These are phyloP conservation scores for Larimichthys polyactis DNA, from an alignment of 2,113 vertebrate species.

Conservation along the genomic window DNA sequence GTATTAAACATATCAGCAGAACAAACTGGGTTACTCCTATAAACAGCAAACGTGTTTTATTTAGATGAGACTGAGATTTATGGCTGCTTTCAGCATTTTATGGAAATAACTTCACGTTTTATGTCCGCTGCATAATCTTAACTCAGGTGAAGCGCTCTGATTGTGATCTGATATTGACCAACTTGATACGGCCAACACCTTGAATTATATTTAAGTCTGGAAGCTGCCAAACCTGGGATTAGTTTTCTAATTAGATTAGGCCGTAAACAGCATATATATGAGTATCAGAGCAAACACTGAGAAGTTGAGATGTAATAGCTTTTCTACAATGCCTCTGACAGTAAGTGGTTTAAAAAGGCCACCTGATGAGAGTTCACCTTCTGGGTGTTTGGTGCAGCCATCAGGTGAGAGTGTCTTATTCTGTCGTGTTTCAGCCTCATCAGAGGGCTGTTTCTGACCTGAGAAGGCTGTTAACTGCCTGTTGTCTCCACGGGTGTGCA, in stretches of 20 bases:
- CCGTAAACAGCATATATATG: neutral
- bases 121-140: conserved; percentile 43
- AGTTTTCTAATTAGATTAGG: conserved; percentile 35
- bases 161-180: conserved; percentile 44
- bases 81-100: conserved; percentile 55
- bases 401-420: conserved; percentile 40
- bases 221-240: conserved; percentile 23
- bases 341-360: conserved; percentile 21
- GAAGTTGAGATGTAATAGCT: neutral
- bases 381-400: conserved; percentile 38
- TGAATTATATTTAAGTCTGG: conserved; percentile 37
- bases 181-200: conserved; percentile 36
- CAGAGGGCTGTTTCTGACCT: conserved; percentile 58
- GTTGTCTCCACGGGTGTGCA: conserved; percentile 65
- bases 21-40: conserved; percentile 48
- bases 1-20: conserved; percentile 55
- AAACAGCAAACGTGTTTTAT: conserved; percentile 54
- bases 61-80: conserved; percentile 62
- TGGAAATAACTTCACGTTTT: conserved; percentile 62
- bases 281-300: conserved; percentile 11
- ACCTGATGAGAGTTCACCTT: conserved; percentile 34
- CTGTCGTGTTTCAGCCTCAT: conserved; percentile 62
- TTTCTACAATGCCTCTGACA: conserved; percentile 10
- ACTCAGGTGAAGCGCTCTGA: conserved; percentile 5
- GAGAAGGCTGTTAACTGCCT: conserved; percentile 46